Conservation (phyloP, 2,113 vertebrate species). For the Neofelis nebulosa region DNA sequence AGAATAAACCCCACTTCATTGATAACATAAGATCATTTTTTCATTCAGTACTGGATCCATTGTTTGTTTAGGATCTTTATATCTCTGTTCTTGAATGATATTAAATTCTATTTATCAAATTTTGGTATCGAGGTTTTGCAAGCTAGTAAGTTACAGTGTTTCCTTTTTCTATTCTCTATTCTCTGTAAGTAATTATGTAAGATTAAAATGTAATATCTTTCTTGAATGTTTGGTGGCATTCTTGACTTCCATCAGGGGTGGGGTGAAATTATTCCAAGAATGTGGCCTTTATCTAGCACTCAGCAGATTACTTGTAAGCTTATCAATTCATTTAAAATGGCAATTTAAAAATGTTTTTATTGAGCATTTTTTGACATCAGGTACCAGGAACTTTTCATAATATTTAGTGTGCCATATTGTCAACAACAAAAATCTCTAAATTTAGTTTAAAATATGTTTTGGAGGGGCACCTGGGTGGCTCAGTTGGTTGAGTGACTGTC, state of each 20-base stretch:
- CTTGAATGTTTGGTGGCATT: not conserved
- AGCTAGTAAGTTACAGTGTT: not conserved
- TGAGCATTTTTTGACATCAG: not conserved
- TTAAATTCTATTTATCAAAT: not conserved
- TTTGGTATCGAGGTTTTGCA: not conserved
- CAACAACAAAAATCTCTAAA: not conserved
- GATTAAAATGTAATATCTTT: not conserved
- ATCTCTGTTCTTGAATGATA: not conserved
- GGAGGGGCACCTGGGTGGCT: not conserved
- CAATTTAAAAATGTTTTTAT: not conserved
- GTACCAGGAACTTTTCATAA: not conserved
- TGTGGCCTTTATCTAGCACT: not conserved
- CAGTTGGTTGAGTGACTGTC: too few species aligned
- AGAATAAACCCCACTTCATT: not conserved
- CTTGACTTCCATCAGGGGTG: not conserved
- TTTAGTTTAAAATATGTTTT: not conserved
- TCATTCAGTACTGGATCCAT: not conserved
- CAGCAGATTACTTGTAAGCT: not conserved
- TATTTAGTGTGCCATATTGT: not conserved
- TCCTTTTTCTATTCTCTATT: not conserved
- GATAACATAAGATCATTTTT: not conserved
- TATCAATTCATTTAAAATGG: not conserved
- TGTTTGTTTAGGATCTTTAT: not conserved
- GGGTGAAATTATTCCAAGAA: not conserved
- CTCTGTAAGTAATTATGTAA: not conserved